Percentiles rank a stretch among this genome's conserved stretches.
Evolutionary conservation across 2,797 vertebrate species (phyloP).

Genomic region (Neosilurus hyrtlii): DNA sequence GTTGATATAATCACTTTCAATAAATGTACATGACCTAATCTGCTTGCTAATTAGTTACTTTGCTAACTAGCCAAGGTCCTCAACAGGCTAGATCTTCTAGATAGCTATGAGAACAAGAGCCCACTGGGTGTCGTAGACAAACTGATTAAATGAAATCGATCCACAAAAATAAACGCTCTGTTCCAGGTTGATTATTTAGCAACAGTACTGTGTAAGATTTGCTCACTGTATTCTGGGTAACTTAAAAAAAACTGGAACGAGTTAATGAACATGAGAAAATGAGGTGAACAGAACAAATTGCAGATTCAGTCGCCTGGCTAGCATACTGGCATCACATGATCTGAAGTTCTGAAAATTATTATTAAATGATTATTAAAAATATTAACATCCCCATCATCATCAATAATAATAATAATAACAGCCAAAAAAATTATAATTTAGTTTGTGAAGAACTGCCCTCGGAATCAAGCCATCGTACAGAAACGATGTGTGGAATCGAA

Average conservation of each 20-base stretch:
- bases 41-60: neutral
- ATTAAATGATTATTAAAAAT: too few relatives aligned
- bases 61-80: neutral
- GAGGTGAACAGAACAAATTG: neutral
- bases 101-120: neutral
- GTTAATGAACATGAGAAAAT: neutral
- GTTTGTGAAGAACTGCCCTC: constrained; percentile 71
- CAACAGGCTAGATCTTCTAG: neutral
- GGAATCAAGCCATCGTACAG: constrained; percentile 74
- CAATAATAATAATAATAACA: too few relatives aligned
- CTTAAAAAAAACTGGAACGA: neutral
- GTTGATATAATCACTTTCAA: neutral
- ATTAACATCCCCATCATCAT: neutral
- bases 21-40: neutral
- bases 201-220: neutral
- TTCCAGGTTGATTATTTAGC: neutral
- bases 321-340: neutral
- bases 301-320: too few relatives aligned
- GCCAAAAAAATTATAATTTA: constrained; percentile 48
- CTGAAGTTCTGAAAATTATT: too few relatives aligned
- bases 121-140: neutral
- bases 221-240: neutral
- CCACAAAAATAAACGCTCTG: neutral
- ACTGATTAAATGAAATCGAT: neutral
- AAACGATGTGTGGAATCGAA: neutral